Evolutionary conservation across 2,888 invertebrate genomes (phyloP), one percentile per base, ranked within the genome.

Genomic region (Tortrix viridana): DNA sequence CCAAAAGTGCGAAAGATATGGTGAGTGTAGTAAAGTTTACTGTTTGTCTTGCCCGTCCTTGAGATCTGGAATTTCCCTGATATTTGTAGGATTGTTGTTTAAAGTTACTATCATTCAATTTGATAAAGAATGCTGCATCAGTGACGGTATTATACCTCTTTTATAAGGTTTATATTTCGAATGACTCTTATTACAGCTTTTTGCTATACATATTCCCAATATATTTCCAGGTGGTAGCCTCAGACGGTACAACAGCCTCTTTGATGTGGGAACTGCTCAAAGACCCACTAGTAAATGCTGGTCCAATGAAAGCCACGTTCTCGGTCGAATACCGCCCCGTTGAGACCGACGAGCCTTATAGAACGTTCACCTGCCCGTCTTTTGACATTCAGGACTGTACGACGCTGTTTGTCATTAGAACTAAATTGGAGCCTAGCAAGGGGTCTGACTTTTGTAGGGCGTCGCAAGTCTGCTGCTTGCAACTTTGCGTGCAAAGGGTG

Each of bases 371-470:
- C 68, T 96, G 96, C 77, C 94, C 95, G 53, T 97, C n/a, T n/a
- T n/a, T 97, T 76, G 96, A 96, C 74, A 92, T 98, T 59, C 94
- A 93, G 19, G 96, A 97, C 82, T 97, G 97, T 75, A 95, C 95
- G 89, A 98, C 98, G 5, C 89, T 98, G 73, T 98, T 97, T 80
- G 95, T 95, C 66, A 94, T 98, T 64, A 94, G 94, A 67, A 96
- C 96, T 0, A 94, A 94, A 71, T 93, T 98, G 69, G 96, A 97
- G 80, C 96, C 97, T 0, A 94, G 94, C 23, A 95, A 95, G 79
- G 95, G 96, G 1, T 94, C 93, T 23, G 98, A 98, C 79, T 95
- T 97, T 77, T 98, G 98, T 80, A 95, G 98, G 59, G 96, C 97
- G 46, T 97, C 97, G 66, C 96, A 96, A 68, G 96, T 98, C 80